phyloP scores from a whole-genome alignment of 2,113 vertebrate genomes.

The Cynoglossus semilaevis region DNA sequence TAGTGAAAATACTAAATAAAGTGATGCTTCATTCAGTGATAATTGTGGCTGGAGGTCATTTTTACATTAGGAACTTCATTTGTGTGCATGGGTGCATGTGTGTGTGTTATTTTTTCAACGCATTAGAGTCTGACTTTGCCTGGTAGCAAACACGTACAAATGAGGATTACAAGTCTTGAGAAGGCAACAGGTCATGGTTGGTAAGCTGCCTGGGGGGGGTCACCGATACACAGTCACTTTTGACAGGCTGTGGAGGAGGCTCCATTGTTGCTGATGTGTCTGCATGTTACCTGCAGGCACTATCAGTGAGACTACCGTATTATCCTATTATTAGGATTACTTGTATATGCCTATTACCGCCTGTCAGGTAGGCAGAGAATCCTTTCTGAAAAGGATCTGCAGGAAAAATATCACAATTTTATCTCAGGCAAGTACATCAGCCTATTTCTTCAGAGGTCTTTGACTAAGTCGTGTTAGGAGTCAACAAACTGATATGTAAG shows the following conservation, averaged over 20 bases:
- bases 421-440: constrained; percentile 66
- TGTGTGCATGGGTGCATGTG: constrained; percentile 19
- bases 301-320: constrained; percentile 78
- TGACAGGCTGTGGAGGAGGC: constrained; percentile 82
- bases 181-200: constrained; percentile 79
- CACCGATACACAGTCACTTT: constrained; percentile 76
- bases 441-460: constrained; percentile 64
- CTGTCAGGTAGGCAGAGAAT: constrained; percentile 81
- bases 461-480: constrained; percentile 60
- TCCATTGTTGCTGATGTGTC: constrained; percentile 77
- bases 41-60: constrained; percentile 69
- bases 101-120: constrained; percentile 66
- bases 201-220: constrained; percentile 75
- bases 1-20: constrained; percentile 58
- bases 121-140: constrained; percentile 69
- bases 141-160: constrained; percentile 73
- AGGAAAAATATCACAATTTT: constrained; percentile 65
- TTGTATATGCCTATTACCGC: constrained; percentile 80
- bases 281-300: constrained; percentile 78
- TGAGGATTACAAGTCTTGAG: constrained; percentile 76
- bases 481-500: constrained; percentile 62
- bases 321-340: constrained; percentile 86
- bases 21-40: constrained; percentile 58
- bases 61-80: constrained; percentile 57
- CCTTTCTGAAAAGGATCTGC: constrained; percentile 71